Percentiles rank a stretch among this genome's conserved stretches.
Conservation (phyloP, 2,113 vertebrate species). For the Acanthisitta chloris region DNA sequence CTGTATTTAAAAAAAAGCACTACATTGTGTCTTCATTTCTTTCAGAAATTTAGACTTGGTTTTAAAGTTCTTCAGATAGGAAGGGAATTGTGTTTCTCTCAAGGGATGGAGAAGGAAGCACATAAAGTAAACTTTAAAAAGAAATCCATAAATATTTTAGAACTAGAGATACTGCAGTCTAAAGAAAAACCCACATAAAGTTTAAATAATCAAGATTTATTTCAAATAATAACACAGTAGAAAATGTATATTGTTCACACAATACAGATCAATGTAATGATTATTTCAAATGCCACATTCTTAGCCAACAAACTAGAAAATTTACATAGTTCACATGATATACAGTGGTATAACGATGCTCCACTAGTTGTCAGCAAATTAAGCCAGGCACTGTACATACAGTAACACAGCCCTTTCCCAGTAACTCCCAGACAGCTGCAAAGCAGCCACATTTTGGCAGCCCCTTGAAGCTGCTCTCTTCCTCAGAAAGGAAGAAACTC, state of each 20-base stretch:
- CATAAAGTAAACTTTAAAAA: background rate
- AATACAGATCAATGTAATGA: background rate
- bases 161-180: background rate
- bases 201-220: background rate
- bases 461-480: background rate
- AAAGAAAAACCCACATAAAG: background rate
- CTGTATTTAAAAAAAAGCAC: background rate
- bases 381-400: background rate
- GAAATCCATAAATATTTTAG: background rate
- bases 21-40: fast-evolving
- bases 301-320: background rate
- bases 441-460: fast-evolving
- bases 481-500: background rate
- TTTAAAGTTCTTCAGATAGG: background rate
- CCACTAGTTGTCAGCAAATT: background rate
- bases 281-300: background rate
- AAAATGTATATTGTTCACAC: background rate
- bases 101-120: background rate
- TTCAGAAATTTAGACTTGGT: background rate
- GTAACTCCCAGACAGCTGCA: background rate
- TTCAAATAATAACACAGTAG: background rate
- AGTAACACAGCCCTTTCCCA: background rate
- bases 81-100: background rate
- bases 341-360: background rate
- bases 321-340: background rate